phyloP scores from a whole-genome alignment of 2,888 invertebrate genomes.

The Drosophila crucigera region DNA sequence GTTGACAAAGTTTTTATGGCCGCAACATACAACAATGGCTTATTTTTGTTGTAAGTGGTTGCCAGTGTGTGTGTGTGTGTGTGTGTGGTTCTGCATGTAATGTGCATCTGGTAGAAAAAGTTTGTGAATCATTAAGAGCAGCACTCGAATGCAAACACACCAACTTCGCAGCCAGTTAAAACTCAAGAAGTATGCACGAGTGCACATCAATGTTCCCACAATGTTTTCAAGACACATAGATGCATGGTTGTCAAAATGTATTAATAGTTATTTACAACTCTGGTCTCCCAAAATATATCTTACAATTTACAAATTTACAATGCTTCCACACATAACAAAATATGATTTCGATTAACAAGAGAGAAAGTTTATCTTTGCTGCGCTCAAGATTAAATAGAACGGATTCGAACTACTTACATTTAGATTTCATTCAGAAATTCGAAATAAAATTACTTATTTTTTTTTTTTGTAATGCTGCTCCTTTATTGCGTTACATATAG shows the following conservation, averaged over 20 bases:
- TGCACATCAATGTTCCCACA: conserved; percentile 28
- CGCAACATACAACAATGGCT: conserved; percentile 59
- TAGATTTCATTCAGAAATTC: background rate
- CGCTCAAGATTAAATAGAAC: background rate
- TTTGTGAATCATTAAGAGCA: conserved; percentile 65
- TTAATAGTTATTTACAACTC: background rate
- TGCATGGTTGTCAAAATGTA: background rate
- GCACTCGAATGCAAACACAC: conserved; percentile 45
- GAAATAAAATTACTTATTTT: background rate
- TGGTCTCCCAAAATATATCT: background rate
- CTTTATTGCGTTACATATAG: background rate
- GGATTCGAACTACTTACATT: background rate
- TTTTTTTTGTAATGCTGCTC: background rate
- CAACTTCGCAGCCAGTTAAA: conserved; percentile 30
- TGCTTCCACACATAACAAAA: background rate
- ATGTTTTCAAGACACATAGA: conserved; percentile 13
- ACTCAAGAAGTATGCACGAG: conserved; percentile 13
- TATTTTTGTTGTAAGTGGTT: conserved; percentile 42
- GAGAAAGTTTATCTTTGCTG: background rate
- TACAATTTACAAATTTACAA: background rate
- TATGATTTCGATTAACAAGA: background rate
- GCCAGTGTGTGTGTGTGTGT: conserved; percentile 22
- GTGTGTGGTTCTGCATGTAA: conserved; percentile 49
- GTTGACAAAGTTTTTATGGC: conserved; percentile 68
- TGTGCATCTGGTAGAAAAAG: conserved; percentile 64